These are phyloP conservation scores for Anniella stebbinsi DNA, from an alignment of 2,797 vertebrate species.

Conservation along the genomic window DNA sequence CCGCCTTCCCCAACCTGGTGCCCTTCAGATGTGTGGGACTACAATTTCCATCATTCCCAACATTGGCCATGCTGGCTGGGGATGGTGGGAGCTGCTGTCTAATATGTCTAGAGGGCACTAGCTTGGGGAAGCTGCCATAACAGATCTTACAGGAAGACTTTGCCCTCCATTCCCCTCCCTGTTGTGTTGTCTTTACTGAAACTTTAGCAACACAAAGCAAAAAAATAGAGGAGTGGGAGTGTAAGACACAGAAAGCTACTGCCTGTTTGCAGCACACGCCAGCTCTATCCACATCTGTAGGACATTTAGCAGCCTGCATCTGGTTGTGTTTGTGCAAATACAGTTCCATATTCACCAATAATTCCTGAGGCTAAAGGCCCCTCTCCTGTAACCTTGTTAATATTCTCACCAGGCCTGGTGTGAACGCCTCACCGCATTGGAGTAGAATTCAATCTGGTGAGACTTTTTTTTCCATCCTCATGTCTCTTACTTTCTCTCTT, in stretches of 20 bases:
- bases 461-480: constrained; percentile 4
- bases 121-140: not conserved
- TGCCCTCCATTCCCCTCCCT: not conserved
- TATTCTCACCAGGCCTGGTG: constrained; percentile 87
- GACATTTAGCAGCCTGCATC: constrained; percentile 91
- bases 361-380: constrained; percentile 89
- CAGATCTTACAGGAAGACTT: constrained; percentile 17
- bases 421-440: constrained; percentile 84
- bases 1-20: too few species aligned
- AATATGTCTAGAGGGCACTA: too few species aligned
- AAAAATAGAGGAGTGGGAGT: constrained; percentile 56
- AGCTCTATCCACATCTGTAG: constrained; percentile 89
- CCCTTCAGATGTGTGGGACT: too few species aligned
- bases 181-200: constrained; percentile 55
- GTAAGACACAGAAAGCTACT: constrained; percentile 69
- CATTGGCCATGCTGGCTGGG: too few species aligned
- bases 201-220: constrained; percentile 59
- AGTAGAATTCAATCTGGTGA: constrained; percentile 84
- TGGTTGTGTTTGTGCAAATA: constrained; percentile 97
- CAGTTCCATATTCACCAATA: constrained; percentile 97
- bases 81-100: too few species aligned
- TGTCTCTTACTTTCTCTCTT: constrained; percentile 74
- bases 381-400: constrained; percentile 87
- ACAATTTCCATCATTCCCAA: too few species aligned
- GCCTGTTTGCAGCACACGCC: constrained; percentile 79